These are phyloP conservation scores for Telenomus remus DNA, from an alignment of 1,140 invertebrate genomes.

Conservation along the genomic window DNA sequence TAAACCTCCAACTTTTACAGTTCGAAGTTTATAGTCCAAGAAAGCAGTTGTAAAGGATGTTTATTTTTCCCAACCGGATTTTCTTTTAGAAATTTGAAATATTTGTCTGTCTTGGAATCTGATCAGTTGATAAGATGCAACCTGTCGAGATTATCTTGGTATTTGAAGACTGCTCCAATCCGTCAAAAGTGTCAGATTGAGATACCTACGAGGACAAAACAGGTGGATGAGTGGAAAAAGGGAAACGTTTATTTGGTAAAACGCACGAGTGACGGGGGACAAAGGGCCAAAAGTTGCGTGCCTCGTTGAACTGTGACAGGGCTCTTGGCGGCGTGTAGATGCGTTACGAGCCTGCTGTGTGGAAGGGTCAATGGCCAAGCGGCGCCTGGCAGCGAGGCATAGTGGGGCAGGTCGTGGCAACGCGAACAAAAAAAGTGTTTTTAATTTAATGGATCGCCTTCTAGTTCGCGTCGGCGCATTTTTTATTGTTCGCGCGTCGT, in stretches of 20 bases:
- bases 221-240: background rate
- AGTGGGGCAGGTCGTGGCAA: constrained; percentile 73
- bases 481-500: constrained; percentile 31
- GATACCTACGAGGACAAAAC: no score
- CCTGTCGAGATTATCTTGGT: no score
- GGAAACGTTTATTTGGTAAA: background rate
- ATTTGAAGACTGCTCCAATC: no score
- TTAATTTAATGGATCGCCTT: constrained; percentile 59
- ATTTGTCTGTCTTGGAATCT: no score
- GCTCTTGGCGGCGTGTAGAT: constrained; percentile 6
- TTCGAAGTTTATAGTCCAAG: no score
- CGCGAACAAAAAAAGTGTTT: constrained; percentile 52
- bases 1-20: no score
- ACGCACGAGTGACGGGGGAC: background rate
- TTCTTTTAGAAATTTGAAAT: no score
- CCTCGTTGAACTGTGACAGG: constrained; percentile 10
- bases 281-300: constrained; percentile 5
- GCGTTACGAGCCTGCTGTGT: constrained; percentile 25
- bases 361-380: constrained; percentile 72
- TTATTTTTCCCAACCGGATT: no score
- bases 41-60: no score
- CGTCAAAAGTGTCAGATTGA: no score
- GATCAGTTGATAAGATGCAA: no score
- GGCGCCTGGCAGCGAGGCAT: constrained; percentile 67
- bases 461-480: constrained; percentile 16